phyloP scores from a whole-genome alignment of 2,113 vertebrate species.

The Vidua chalybeata region DNA sequence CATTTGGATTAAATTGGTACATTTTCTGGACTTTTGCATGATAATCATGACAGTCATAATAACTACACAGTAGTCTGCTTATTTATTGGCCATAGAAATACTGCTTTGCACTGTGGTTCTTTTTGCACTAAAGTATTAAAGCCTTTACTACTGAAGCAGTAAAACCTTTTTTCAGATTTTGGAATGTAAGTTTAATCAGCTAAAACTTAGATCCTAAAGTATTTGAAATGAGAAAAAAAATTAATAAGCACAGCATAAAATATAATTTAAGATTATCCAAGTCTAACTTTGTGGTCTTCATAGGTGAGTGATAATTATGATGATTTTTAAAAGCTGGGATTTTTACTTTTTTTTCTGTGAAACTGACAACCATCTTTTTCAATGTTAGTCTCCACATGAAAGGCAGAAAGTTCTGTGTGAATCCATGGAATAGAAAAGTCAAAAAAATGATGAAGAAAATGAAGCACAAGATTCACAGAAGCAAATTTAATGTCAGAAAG shows the following conservation, averaged over 20 bases:
- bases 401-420: constrained; percentile 70
- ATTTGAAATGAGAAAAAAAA: not conserved
- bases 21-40: not conserved
- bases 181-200: not conserved
- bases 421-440: constrained; percentile 47
- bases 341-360: not conserved
- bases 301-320: not conserved
- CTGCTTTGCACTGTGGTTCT: not conserved
- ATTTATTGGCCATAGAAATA: not conserved
- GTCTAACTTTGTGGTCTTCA: not conserved
- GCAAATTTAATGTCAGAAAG: not conserved
- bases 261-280: not conserved
- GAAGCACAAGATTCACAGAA: not conserved
- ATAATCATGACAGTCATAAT: not conserved
- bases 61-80: not conserved
- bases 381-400: constrained; percentile 62
- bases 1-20: not conserved
- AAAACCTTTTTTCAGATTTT: not conserved
- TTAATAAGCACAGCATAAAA: not conserved
- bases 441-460: constrained; percentile 63
- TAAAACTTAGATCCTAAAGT: not conserved
- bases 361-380: not conserved
- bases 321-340: not conserved
- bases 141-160: not conserved
- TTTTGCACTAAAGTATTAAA: not conserved